Conservation (phyloP, 2,113 vertebrate species). For the Phrynosoma platyrhinos region DNA sequence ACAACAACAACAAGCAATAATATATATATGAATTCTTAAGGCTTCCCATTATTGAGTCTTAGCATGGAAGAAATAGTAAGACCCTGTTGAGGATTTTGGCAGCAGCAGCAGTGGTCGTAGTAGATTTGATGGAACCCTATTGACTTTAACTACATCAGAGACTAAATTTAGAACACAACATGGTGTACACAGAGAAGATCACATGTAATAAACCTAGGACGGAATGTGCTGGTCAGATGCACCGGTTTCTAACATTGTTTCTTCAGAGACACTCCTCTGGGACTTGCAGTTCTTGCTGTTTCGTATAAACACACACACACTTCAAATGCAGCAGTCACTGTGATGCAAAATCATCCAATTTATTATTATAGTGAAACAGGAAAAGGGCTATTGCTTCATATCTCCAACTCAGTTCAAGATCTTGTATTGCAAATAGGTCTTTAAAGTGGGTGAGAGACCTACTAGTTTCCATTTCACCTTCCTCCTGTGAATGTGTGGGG, state of each 20-base stretch:
- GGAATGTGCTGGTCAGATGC: slow-evolving; percentile 59
- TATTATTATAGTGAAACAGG: not conserved
- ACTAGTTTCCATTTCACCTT: not conserved
- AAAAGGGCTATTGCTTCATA: no score
- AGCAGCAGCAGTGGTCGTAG: slow-evolving; percentile 36
- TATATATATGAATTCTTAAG: slow-evolving; percentile 58
- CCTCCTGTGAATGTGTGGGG: no score
- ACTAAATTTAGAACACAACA: slow-evolving; percentile 74
- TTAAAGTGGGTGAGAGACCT: not conserved
- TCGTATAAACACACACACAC: not conserved
- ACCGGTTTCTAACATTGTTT: slow-evolving; percentile 3
- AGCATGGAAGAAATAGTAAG: slow-evolving; percentile 37
- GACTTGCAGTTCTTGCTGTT: not conserved
- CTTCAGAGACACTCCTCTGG: not conserved
- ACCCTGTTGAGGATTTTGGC: slow-evolving; percentile 50
- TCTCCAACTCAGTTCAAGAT: not conserved
- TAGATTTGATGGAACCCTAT: slow-evolving; percentile 68
- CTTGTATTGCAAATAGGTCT: not conserved
- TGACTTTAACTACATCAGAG: slow-evolving; percentile 73
- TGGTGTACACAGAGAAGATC: slow-evolving; percentile 34
- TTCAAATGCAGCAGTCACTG: not conserved
- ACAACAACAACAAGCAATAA: no score
- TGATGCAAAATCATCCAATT: not conserved
- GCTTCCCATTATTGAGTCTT: slow-evolving; percentile 59
- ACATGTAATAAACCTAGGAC: slow-evolving; percentile 54